These are phyloP conservation scores for Donacobius atricapilla DNA, from an alignment of 2,113 vertebrate genomes.

Conservation along the genomic window DNA sequence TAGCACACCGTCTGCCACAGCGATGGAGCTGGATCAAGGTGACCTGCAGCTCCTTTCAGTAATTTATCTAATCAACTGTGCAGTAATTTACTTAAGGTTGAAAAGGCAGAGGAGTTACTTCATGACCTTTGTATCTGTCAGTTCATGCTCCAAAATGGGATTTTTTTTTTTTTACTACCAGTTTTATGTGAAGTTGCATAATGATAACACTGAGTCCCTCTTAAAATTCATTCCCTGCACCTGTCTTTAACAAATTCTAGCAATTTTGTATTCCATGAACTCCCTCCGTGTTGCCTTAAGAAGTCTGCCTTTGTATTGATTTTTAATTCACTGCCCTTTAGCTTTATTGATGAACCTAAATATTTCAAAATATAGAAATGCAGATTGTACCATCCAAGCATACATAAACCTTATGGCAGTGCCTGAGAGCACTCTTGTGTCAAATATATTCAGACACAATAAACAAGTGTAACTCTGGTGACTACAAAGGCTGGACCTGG, in stretches of 20 bases:
- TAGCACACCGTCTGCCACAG: neutral
- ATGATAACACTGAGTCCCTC: neutral
- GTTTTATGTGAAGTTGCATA: neutral
- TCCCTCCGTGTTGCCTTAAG: constrained; percentile 36
- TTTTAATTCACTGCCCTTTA: constrained; percentile 59
- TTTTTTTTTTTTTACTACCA: neutral
- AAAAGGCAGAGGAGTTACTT: constrained; percentile 35
- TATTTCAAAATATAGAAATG: constrained; percentile 34
- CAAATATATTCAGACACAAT: neutral
- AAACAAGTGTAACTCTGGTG: neutral
- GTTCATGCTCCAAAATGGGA: neutral
- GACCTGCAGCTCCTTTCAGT: constrained; percentile 5
- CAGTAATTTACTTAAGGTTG: constrained; percentile 28
- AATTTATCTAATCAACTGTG: constrained; percentile 26
- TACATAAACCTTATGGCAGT: neutral
- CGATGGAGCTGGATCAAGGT: neutral
- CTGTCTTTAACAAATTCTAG: constrained; percentile 1
- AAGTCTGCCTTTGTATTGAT: constrained; percentile 54
- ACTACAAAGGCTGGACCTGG: neutral
- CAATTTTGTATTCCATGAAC: neutral
- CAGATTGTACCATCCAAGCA: neutral
- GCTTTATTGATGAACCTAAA: constrained; percentile 52
- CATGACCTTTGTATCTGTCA: constrained; percentile 32
- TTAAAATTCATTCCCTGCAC: constrained; percentile 22
- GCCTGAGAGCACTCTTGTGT: neutral